Evolutionary conservation across 1,140 invertebrate species (phyloP), one percentile per base, ranked within the genome.

Genomic region (Lysiphlebus fabarum): DNA sequence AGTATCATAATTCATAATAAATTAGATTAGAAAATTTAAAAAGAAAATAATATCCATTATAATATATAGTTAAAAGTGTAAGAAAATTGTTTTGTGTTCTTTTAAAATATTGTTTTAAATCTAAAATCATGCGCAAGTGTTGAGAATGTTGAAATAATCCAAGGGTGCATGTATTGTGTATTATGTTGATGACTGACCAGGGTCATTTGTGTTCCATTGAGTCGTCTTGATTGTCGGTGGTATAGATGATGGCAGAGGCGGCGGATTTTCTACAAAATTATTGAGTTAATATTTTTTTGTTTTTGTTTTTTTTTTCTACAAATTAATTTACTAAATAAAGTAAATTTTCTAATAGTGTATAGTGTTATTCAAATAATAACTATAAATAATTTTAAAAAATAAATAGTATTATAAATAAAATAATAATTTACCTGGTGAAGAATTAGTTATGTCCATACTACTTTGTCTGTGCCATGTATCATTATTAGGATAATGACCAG

Each of bases 231-330:
- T 70, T 65, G 75, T 67, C 53, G 77, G 76, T 56, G 77, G 77
- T 56, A 75, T 74, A 65, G 67, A 77, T 56, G 71, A 72, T 66
- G 77, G 77, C 69, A 79, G 67, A 54, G 77, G 77, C 66, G 77
- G 77, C 63, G 73, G 75, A 74, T 77, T 68, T 73, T 79, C 77
- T 78, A 74, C 51, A 73, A 78, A 76, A 72, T 56, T 59, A 66
- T 58, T 45, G 40, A 44, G 11, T 59, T 56, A 12, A 49, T 59
- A 38, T 50, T 44, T 50, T 43, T 47, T 53, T 38, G 41, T 50
- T 58, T 41, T 14, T 50, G 38, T 50, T 43, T 47, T 53, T 38
- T 49, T 50, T 58, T 41, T 14, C 47, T 49, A 8, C 4, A 33
- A 47, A 14, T 14, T 14, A 44, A 36, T 44, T n/a, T 17, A 55